Evolutionary conservation across 2,113 vertebrate genomes (phyloP).

Genomic region (Brienomyrus longianalis): DNA sequence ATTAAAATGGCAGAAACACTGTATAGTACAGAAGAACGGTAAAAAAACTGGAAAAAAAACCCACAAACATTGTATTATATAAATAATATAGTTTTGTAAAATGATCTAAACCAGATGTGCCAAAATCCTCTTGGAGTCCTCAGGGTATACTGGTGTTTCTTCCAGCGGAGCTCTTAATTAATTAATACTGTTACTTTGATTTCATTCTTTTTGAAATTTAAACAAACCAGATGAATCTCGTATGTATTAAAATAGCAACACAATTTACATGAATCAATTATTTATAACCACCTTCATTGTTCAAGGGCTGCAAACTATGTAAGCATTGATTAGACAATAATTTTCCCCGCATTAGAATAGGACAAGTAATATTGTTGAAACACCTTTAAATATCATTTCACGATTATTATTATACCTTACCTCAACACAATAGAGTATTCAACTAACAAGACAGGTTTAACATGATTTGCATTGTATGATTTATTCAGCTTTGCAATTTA

Average conservation of each 20-base stretch:
- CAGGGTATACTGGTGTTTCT: not conserved
- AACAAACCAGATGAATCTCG: not conserved
- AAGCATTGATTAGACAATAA: not conserved
- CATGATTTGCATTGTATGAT: not conserved
- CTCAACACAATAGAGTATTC: not conserved
- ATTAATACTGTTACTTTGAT: conserved; percentile 5
- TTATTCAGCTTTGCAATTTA: not conserved
- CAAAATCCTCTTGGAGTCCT: not conserved
- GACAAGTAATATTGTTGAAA: not conserved
- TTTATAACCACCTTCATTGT: not conserved
- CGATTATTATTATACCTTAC: not conserved
- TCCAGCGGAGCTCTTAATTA: conserved; percentile 5
- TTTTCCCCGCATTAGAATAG: not conserved
- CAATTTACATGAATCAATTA: not conserved
- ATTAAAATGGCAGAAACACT: conserved; percentile 46
- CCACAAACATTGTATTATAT: conserved; percentile 35
- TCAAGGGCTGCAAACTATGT: not conserved
- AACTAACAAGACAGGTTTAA: not conserved
- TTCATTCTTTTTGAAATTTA: conserved; percentile 2
- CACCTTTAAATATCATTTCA: not conserved
- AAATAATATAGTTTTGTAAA: conserved; percentile 38
- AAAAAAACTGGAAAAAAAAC: conserved; percentile 29
- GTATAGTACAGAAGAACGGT: conserved; percentile 29
- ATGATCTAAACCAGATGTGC: not conserved
- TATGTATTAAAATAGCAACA: not conserved